Conservation (phyloP, 2,797 vertebrate genomes). For the Acrossocheilus fasciatus region DNA sequence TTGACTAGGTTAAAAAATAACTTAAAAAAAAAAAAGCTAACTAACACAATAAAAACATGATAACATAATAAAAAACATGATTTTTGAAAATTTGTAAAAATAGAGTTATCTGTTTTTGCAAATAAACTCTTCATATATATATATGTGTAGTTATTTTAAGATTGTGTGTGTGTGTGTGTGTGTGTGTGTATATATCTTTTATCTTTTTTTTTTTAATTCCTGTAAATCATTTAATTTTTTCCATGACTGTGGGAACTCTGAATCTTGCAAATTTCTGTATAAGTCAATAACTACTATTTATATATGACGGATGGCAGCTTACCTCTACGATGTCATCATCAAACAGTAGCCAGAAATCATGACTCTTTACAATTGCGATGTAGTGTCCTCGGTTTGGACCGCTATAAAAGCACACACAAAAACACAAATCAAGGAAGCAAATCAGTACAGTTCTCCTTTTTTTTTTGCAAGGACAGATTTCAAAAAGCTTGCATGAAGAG, state of each 20-base stretch:
- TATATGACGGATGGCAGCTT: slow-evolving; percentile 56
- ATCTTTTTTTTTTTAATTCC: background rate
- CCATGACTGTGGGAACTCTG: background rate
- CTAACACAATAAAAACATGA: too few species aligned
- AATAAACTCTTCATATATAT: too few species aligned
- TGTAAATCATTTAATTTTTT: background rate
- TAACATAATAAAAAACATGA: too few species aligned
- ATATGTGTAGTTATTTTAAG: too few species aligned
- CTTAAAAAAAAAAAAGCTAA: too few species aligned
- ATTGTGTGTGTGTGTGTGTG: too few species aligned
- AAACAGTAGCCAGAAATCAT: slow-evolving; percentile 90
- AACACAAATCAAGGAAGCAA: background rate
- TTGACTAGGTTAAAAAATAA: too few species aligned
- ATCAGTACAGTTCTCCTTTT: background rate
- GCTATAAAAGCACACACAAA: slow-evolving; percentile 63
- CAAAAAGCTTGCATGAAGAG: background rate
- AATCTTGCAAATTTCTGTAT: background rate
- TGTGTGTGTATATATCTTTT: background rate
- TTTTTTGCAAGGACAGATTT: background rate
- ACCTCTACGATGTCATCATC: slow-evolving; percentile 92
- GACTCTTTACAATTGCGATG: slow-evolving; percentile 91
- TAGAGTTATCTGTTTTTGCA: too few species aligned
- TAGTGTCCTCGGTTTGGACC: slow-evolving; percentile 90
- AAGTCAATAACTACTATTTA: background rate
- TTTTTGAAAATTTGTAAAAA: too few species aligned